These are phyloP conservation scores for Rhabdophis nuchalis DNA, from an alignment of 2,797 vertebrate genomes.

Conservation along the genomic window DNA sequence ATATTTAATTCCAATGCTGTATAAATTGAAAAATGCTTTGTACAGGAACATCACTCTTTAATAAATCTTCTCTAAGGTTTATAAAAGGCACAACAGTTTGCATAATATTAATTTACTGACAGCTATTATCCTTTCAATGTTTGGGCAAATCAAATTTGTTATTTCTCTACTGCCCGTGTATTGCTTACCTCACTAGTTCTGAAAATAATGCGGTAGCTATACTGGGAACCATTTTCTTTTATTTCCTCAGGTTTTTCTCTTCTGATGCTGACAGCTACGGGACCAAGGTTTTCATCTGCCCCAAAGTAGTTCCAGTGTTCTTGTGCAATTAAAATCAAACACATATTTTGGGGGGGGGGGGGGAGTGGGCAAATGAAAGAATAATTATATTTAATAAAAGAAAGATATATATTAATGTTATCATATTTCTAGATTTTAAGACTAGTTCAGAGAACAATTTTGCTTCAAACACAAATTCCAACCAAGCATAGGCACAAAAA, in stretches of 20 bases:
- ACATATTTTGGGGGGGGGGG: background rate
- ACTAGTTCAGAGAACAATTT: background rate
- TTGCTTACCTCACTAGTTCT: conserved; percentile 90
- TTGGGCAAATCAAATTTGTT: background rate
- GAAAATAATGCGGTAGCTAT: conserved; percentile 94
- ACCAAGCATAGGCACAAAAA: background rate
- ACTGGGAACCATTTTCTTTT: conserved; percentile 91
- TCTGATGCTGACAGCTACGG: conserved; percentile 91
- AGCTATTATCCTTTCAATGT: background rate
- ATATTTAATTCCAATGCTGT: background rate
- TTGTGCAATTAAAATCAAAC: conserved; percentile 53
- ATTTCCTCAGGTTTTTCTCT: conserved; percentile 94
- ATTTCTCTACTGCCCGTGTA: background rate
- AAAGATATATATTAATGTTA: background rate
- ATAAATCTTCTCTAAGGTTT: background rate
- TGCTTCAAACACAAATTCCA: background rate
- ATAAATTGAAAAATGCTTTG: background rate
- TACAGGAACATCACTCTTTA: background rate
- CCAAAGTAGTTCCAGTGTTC: conserved; percentile 99
- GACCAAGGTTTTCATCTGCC: conserved; percentile 88
- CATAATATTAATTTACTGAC: background rate
- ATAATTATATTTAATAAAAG: background rate
- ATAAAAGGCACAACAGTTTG: background rate
- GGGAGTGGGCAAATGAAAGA: background rate
- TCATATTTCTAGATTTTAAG: background rate